phyloP scores from a whole-genome alignment of 2,797 vertebrate species.

The Hyperoplus immaculatus region DNA sequence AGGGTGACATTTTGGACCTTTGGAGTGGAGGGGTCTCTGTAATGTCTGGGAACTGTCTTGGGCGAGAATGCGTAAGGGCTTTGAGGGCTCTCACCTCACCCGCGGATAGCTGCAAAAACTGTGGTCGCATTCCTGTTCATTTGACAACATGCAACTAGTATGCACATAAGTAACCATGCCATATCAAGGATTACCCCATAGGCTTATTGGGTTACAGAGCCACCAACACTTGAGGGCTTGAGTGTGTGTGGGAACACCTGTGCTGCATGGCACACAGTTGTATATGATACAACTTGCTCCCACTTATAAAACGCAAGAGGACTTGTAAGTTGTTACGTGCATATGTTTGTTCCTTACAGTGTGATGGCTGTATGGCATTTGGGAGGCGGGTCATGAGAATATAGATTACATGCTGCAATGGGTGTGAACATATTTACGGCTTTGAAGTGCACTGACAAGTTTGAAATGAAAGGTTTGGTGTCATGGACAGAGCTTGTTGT shows the following conservation, averaged over 20 bases:
- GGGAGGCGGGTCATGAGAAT: conserved; percentile 6
- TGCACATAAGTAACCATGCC: conserved; percentile 9
- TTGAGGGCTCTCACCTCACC: conserved; percentile 53
- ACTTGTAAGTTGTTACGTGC: background rate
- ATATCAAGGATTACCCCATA: conserved; percentile 35
- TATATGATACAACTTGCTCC: background rate
- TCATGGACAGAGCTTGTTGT: background rate
- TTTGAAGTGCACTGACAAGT: background rate
- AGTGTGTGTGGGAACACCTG: conserved; percentile 1
- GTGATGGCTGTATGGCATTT: background rate
- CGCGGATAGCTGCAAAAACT: conserved; percentile 46
- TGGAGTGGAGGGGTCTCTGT: conserved; percentile 56
- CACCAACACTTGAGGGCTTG: background rate
- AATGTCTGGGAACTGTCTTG: conserved; percentile 70
- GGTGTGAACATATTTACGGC: conserved; percentile 25
- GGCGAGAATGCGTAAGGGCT: conserved; percentile 51
- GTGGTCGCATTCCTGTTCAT: conserved; percentile 41
- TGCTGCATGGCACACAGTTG: background rate
- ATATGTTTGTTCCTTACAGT: conserved; percentile 35
- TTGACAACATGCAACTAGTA: conserved; percentile 33
- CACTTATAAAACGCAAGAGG: conserved; percentile 2
- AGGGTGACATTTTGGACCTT: conserved; percentile 63
- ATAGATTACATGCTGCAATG: background rate
- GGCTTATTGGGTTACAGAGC: background rate
- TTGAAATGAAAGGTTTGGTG: accelerated